These are phyloP conservation scores for Piscicola geometra DNA, from an alignment of 2,888 invertebrate genomes.

Conservation along the genomic window DNA sequence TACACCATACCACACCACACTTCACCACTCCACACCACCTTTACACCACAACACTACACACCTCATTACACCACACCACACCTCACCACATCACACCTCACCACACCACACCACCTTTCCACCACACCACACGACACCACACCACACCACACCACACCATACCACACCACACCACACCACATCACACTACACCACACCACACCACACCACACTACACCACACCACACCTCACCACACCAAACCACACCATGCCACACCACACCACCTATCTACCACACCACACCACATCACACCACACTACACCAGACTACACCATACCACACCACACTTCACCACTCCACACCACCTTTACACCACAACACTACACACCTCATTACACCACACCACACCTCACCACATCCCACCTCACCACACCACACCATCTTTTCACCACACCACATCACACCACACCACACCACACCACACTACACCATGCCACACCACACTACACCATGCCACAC, in stretches of 20 bases:
- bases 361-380: neutral
- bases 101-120: too few relatives aligned
- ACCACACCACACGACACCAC: too few relatives aligned
- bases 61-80: neutral
- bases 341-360: neutral
- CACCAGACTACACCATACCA: neutral
- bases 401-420: neutral
- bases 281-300: neutral
- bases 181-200: too few relatives aligned
- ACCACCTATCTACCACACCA: neutral
- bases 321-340: neutral
- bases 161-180: too few relatives aligned
- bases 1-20: too few relatives aligned
- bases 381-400: neutral
- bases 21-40: too few relatives aligned
- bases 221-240: too few relatives aligned
- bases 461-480: too few relatives aligned
- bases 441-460: neutral
- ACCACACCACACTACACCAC: too few relatives aligned
- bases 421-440: neutral
- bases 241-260: too few relatives aligned
- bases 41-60: neutral
- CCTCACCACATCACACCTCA: neutral
- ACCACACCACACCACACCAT: too few relatives aligned
- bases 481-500: too few relatives aligned